Evolutionary conservation across 2,113 vertebrate genomes (phyloP), one percentile per base, ranked within the genome.

Genomic region (Xyliphius kryptos): DNA sequence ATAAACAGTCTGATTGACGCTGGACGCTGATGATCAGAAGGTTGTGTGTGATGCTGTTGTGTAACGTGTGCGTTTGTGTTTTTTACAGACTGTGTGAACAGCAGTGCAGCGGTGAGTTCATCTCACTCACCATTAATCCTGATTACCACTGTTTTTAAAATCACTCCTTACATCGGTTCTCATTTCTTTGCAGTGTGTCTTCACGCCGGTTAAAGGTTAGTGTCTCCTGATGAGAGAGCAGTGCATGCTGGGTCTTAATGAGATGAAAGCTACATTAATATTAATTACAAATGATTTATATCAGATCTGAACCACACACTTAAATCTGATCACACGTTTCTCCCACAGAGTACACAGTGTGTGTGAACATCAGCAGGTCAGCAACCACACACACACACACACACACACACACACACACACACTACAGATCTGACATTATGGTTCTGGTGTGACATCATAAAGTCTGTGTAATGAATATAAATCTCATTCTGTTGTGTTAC

Each of bases 341-440:
- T 38, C 19, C 56, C 20, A 22, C 75, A 88, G 87, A 65, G 57
- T 76, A 78, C 0, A 43, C 74, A 0, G 76, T 84, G 40, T 88
- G 87, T 26, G 5, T 1, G 0, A 70, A 66, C 41, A 32, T 81
- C 15, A 80, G 84, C 77, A 85, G 84, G 86, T 88, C 47, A 15
- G 43, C 5, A 41, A 41, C 40, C 9, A 41, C 40, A 41, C 40
- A 11, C 40, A 41, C 40, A 41, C 40, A 26, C 40, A 41, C 12
- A 11, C 40, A 11, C 40, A 9, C 22, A 26, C 22, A 26, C 22
- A 3, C 22, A 26, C 22, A 26, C 22, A 26, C 22, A 26, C 6
- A 3, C 22, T 26, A 26, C 22, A 26, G 22, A 6, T 26, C 22
- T 26, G 6, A 6, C 3, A 6, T 26, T 26, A 26, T 3, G 22